Conservation (phyloP, 2,797 vertebrate genomes). For the Neosilurus mollespiculum region DNA sequence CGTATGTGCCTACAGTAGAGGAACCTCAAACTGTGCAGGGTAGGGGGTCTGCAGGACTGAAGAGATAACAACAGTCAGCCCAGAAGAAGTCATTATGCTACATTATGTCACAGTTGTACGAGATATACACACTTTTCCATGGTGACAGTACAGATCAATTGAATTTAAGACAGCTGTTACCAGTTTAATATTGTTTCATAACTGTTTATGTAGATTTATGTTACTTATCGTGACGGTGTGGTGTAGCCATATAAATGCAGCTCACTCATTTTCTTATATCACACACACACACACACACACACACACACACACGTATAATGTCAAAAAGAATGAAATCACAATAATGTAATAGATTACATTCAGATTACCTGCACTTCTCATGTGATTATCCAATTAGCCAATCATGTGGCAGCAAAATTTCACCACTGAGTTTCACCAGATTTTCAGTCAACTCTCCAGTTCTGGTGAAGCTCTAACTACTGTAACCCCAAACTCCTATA, state of each 20-base stretch:
- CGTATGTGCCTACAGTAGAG: background rate
- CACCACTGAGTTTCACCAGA: background rate
- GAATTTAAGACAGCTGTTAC: background rate
- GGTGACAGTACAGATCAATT: background rate
- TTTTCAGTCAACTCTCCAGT: background rate
- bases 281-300: background rate
- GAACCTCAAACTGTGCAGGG: conserved; percentile 20
- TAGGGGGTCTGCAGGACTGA: conserved; percentile 4
- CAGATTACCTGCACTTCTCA: background rate
- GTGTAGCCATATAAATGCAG: background rate
- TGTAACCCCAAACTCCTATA: background rate
- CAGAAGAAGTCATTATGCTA: background rate
- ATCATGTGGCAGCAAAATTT: background rate
- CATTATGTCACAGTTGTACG: background rate
- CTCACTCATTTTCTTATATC: background rate
- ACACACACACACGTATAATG: background rate
- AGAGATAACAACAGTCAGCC: background rate
- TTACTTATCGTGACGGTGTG: background rate
- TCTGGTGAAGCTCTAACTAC: background rate
- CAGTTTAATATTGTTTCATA: background rate
- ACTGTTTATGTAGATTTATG: background rate
- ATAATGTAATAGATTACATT: background rate
- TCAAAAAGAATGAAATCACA: background rate
- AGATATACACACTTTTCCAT: background rate
- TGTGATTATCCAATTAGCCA: background rate